phyloP scores from a whole-genome alignment of 2,113 vertebrate species.

The Bufo gargarizans region DNA sequence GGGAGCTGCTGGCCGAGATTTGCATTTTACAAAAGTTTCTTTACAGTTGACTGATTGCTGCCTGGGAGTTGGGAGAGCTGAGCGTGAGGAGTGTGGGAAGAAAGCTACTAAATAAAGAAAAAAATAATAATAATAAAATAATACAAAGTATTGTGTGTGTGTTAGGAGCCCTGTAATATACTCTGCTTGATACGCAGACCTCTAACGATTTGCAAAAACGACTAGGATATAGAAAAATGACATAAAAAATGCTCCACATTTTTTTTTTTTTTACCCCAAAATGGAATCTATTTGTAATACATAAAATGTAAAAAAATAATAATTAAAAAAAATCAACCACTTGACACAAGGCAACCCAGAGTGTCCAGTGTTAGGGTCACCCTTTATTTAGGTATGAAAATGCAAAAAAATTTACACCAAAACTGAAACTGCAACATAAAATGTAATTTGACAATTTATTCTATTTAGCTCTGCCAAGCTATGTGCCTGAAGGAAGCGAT shows the following conservation, averaged over 20 bases:
- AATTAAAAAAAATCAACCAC: too few species aligned
- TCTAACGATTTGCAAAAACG: not conserved
- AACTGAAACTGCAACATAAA: not conserved
- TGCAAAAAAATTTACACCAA: not conserved
- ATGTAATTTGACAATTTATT: not conserved
- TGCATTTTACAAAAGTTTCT: slow-evolving; percentile 51
- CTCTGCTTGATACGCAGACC: not conserved
- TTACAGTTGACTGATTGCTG: slow-evolving; percentile 35
- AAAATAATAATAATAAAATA: not conserved
- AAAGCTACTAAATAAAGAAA: not conserved
- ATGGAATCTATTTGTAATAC: not conserved
- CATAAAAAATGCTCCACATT: not conserved
- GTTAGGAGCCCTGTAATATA: not conserved
- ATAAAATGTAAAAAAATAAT: too few species aligned
- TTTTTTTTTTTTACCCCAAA: not conserved
- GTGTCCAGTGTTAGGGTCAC: not conserved
- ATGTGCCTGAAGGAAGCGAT: not conserved
- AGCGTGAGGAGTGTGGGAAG: slow-evolving; percentile 32
- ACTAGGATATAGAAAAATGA: not conserved
- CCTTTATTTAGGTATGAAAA: not conserved
- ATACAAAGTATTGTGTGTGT: not conserved
- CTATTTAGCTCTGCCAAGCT: not conserved
- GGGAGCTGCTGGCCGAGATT: slow-evolving; percentile 16
- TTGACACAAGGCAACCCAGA: not conserved
- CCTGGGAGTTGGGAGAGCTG: slow-evolving; percentile 11